Evolutionary conservation across 2,888 invertebrate genomes (phyloP), one percentile per base, ranked within the genome.

Genomic region (Orthosia gracilis): DNA sequence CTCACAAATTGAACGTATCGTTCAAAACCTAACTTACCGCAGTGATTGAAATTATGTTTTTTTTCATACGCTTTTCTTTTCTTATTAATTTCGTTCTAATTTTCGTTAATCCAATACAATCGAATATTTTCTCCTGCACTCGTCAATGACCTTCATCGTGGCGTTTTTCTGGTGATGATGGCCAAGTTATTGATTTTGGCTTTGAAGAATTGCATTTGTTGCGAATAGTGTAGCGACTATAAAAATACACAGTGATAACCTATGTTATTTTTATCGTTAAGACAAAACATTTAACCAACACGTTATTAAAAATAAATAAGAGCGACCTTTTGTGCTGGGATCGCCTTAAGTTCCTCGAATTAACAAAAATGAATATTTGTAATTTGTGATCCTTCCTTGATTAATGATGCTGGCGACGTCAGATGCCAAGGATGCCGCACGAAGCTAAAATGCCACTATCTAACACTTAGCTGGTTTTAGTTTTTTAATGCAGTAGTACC

Each of bases 331-430:
- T 68, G 26, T 61, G 45, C 21, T 45, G 66, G 47, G 69, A 70
- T 73, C 71, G 64, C 68, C 31, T 49, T 49, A 62, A 73, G 61
- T 87, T 88, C 87, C 63, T 21, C 67, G 86, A 87, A 87, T 26
- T 70, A 71, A 73, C 78, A 70, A 76, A 79, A 83, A 82, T 73
- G 18, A 67, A 77, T 84, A 81, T 80, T 76, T 82, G 76, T 87
- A 76, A 85, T 81, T 79, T 80, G 70, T 79, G 80, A 71, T 64
- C 72, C 76, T 82, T 80, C 9, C 67, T 84, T 88, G 89, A 89
- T 89, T 86, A 88, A 89, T 88, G 87, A 86, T 73, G 61, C 59
- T 80, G 54, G 26, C 66, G 73, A 76, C 70, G 72, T 75, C 76
- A 73, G 76, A 82, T 69, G 79, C 76, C 74, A 54, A 63, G 67